Conservation (phyloP, 2,797 vertebrate species). For the Silurus lanzhouensis region DNA sequence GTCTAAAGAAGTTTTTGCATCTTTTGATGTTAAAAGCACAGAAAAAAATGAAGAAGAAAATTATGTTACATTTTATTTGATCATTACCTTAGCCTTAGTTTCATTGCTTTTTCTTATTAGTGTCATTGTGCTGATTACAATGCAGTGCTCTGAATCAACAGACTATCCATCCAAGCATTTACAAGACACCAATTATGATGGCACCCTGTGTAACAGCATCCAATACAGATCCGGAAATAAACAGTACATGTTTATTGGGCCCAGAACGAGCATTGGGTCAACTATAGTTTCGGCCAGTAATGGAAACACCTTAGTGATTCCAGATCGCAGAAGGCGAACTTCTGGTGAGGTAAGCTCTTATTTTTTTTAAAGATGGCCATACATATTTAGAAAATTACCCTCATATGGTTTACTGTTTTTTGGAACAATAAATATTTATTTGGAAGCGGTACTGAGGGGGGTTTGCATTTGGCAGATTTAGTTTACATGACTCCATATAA, state of each 20-base stretch:
- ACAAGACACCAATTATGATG: constrained; percentile 60
- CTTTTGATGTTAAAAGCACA: constrained; percentile 53
- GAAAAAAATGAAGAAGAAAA: constrained; percentile 29
- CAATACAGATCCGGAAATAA: constrained; percentile 69
- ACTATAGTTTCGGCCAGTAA: constrained; percentile 59
- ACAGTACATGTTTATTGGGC: constrained; percentile 67
- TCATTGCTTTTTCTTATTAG: neutral
- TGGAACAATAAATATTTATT: neutral
- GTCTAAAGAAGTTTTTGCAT: constrained; percentile 60
- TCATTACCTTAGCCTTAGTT: neutral
- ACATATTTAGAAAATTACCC: neutral
- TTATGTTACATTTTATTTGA: constrained; percentile 13
- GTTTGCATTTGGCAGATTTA: neutral
- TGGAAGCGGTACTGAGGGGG: neutral
- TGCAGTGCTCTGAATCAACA: constrained; percentile 50
- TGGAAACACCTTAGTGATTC: constrained; percentile 48
- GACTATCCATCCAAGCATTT: constrained; percentile 58
- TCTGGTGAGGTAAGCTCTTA: constrained; percentile 4
- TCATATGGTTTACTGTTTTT: no score
- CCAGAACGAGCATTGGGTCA: constrained; percentile 65
- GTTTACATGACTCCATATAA: neutral
- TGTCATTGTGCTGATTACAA: neutral
- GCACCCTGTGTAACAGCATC: constrained; percentile 66
- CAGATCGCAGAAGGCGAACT: neutral
- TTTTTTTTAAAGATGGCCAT: neutral